Conservation (phyloP, 2,888 invertebrate genomes). For the Tinea pellionella region DNA sequence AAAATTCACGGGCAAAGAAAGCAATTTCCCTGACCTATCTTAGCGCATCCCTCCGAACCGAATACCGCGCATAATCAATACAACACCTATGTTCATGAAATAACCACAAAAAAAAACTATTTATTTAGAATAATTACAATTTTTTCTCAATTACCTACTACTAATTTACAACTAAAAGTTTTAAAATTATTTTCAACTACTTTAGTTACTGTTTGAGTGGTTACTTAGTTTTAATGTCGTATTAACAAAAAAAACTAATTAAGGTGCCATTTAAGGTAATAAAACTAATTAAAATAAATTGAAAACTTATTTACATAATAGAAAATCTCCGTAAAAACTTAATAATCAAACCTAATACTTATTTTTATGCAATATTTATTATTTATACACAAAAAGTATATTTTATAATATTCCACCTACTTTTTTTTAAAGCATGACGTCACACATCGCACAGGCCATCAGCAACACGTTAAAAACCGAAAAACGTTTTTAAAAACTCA, state of each 20-base stretch:
- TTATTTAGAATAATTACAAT: not conserved
- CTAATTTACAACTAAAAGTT: not conserved
- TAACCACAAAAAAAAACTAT: not conserved
- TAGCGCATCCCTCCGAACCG: slow-evolving; percentile 28
- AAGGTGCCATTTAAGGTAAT: not conserved
- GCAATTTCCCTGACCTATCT: slow-evolving; percentile 42
- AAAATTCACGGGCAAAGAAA: too few species aligned
- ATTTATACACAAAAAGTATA: too few species aligned
- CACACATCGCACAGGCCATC: not conserved
- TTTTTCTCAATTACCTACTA: too few species aligned
- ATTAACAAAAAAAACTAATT: not conserved
- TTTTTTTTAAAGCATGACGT: not conserved
- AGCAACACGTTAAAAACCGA: not conserved
- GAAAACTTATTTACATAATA: not conserved
- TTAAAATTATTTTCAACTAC: too few species aligned
- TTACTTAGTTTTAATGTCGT: not conserved
- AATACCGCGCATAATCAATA: slow-evolving; percentile 43
- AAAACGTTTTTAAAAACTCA: not conserved
- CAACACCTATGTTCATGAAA: not conserved
- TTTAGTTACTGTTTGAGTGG: too few species aligned
- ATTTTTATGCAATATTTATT: too few species aligned
- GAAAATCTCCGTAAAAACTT: not conserved
- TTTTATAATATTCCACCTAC: not conserved
- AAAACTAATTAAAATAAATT: not conserved
- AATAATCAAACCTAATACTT: too few species aligned